Percentiles rank a stretch among this genome's conserved stretches.
These are phyloP conservation scores for Muscicapa striata DNA, from an alignment of 2,797 vertebrate species.

Conservation along the genomic window DNA sequence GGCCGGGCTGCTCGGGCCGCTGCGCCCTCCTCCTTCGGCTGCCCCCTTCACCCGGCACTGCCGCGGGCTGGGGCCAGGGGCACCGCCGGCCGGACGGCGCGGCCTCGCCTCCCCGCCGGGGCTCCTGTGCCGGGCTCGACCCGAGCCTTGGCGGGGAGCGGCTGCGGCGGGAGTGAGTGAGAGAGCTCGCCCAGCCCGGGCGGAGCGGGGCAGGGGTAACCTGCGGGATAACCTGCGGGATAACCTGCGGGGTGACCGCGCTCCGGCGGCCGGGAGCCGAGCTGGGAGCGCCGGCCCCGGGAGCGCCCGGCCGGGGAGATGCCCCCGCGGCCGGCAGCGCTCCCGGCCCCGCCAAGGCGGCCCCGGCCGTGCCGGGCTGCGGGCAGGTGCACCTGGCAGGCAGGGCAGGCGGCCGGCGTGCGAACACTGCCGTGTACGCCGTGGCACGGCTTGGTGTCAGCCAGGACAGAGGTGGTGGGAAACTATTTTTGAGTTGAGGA, in stretches of 20 bases:
- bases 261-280: background rate
- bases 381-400: background rate
- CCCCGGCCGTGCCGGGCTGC: background rate
- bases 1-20: background rate
- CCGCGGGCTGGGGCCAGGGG: background rate
- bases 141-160: background rate
- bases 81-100: background rate
- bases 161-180: fast-evolving
- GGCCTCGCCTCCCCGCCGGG: background rate
- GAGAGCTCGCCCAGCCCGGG: background rate
- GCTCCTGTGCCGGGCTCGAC: background rate
- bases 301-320: background rate
- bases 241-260: too few relatives aligned
- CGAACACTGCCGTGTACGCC: fast-evolving
- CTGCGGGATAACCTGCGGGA: too few relatives aligned
- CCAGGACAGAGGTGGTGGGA: background rate
- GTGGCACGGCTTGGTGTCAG: fast-evolving
- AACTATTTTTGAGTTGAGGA: background rate
- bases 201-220: background rate
- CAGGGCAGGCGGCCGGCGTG: background rate
- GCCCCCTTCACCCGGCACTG: background rate
- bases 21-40: background rate
- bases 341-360: background rate
- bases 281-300: too few relatives aligned
- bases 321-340: background rate